These are phyloP conservation scores for Onthophagus taurus DNA, from an alignment of 1,140 invertebrate species.

Conservation along the genomic window DNA sequence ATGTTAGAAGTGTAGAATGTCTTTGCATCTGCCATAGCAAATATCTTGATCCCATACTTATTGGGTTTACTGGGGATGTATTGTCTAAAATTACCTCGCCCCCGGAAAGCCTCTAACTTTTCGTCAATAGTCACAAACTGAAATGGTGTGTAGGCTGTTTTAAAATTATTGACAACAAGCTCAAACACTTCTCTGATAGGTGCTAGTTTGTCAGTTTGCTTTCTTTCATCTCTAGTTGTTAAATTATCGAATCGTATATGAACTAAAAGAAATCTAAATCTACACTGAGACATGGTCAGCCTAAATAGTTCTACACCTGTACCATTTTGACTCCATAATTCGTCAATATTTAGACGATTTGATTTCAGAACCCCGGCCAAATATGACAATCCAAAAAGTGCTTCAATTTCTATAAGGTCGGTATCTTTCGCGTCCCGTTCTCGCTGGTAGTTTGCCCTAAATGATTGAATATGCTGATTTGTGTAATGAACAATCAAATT, in stretches of 20 bases:
- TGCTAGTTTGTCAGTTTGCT: constrained; percentile 28
- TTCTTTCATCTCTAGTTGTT: constrained; percentile 24
- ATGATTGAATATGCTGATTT: too few species aligned
- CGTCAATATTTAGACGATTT: too few species aligned
- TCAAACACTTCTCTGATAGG: constrained; percentile 34
- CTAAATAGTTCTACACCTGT: constrained; percentile 24
- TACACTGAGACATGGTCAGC: constrained; percentile 22
- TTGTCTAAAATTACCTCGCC: too few species aligned
- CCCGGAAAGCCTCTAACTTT: constrained; percentile 36
- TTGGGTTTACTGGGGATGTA: too few species aligned
- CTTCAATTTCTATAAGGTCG: too few species aligned
- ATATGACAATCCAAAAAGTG: too few species aligned
- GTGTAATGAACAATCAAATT: too few species aligned
- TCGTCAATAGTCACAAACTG: constrained; percentile 37
- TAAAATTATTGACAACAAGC: constrained; percentile 31
- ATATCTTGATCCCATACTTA: constrained; percentile 36
- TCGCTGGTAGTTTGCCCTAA: too few species aligned
- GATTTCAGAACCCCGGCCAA: too few species aligned
- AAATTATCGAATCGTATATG: constrained; percentile 29
- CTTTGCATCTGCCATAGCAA: constrained; percentile 23
- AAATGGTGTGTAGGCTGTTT: constrained; percentile 29
- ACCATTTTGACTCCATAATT: too few species aligned
- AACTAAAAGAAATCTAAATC: constrained; percentile 28
- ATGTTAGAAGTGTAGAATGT: constrained; percentile 24
- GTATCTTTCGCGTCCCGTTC: too few species aligned